A percentile compares a stretch with the other conserved stretches of the same genome.
These are phyloP conservation scores for Gerris lacustris DNA, from an alignment of 2,888 invertebrate species.

Conservation along the genomic window DNA sequence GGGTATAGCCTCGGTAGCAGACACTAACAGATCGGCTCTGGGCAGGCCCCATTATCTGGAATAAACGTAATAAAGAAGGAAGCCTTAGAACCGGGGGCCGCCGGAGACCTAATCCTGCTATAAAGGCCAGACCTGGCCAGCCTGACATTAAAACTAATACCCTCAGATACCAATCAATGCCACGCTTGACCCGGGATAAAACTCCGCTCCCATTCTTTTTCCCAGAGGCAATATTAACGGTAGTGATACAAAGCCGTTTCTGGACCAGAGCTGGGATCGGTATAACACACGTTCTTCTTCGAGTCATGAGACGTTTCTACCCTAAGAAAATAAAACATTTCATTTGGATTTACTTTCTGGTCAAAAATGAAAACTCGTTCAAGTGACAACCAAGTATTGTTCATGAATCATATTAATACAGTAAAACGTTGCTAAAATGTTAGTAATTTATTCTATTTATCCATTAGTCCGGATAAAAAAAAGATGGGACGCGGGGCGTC, in stretches of 20 bases:
- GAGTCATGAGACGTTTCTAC: too few species aligned
- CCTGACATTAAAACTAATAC: constrained; percentile 1
- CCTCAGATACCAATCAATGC: constrained; percentile 3
- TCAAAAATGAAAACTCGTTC: too few species aligned
- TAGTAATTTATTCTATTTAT: too few species aligned
- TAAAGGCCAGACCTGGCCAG: constrained; percentile 3
- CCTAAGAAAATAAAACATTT: too few species aligned
- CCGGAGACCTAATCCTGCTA: background rate
- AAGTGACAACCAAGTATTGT: too few species aligned
- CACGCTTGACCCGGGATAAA: constrained; percentile 1
- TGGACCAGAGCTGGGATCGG: background rate
- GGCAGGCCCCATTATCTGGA: background rate
- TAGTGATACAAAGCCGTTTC: background rate
- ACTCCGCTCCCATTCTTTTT: background rate
- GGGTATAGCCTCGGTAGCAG: background rate
- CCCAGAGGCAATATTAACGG: background rate
- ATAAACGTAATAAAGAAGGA: background rate
- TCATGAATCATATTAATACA: too few species aligned
- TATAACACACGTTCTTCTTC: too few species aligned
- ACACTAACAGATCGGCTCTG: constrained; percentile 3
- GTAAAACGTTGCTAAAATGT: too few species aligned
- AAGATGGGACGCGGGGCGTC: too few species aligned
- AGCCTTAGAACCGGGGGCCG: background rate
- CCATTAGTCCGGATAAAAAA: too few species aligned
- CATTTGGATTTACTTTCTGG: too few species aligned